A percentile compares a stretch with the other conserved stretches of the same genome.
Conservation (phyloP, 2,888 invertebrate species). For the Drosophila birchii region DNA sequence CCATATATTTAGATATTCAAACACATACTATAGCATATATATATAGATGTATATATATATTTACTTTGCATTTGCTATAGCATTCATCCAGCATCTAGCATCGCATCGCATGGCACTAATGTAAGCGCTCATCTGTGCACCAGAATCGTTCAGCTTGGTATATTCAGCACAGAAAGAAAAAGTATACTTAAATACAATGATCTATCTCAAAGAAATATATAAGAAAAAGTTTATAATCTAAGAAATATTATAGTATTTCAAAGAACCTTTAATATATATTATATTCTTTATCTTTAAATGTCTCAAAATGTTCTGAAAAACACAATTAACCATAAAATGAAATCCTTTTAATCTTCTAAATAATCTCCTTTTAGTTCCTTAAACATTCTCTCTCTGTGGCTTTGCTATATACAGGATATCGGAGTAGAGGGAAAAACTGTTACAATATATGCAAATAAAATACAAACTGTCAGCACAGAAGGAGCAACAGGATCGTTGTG, state of each 20-base stretch:
- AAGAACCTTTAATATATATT: too few species aligned
- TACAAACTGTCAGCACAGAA: slow-evolving; percentile 58
- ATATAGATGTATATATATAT: slow-evolving; percentile 36
- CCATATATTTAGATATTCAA: slow-evolving; percentile 21
- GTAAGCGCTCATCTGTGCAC: slow-evolving; percentile 49
- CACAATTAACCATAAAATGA: rapidly evolving
- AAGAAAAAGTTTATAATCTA: rapidly evolving
- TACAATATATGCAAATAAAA: slow-evolving; percentile 77
- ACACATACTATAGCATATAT: slow-evolving; percentile 6
- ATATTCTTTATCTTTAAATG: neutral
- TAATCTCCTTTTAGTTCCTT: neutral
- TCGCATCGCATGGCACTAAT: slow-evolving; percentile 49
- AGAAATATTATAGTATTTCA: neutral
- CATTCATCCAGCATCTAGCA: slow-evolving; percentile 47
- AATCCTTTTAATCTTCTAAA: neutral
- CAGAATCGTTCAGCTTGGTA: slow-evolving; percentile 22
- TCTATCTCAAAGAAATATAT: neutral
- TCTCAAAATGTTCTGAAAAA: too few species aligned
- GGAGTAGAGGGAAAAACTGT: slow-evolving; percentile 50
- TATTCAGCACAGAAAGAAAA: neutral
- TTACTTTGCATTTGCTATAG: slow-evolving; percentile 62
- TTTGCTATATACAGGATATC: slow-evolving; percentile 15
- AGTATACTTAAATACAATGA: neutral
- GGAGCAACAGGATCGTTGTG: slow-evolving; percentile 30
- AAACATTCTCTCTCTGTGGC: neutral